Conservation (phyloP, 2,797 vertebrate species). For the Sorex maritimensis region DNA sequence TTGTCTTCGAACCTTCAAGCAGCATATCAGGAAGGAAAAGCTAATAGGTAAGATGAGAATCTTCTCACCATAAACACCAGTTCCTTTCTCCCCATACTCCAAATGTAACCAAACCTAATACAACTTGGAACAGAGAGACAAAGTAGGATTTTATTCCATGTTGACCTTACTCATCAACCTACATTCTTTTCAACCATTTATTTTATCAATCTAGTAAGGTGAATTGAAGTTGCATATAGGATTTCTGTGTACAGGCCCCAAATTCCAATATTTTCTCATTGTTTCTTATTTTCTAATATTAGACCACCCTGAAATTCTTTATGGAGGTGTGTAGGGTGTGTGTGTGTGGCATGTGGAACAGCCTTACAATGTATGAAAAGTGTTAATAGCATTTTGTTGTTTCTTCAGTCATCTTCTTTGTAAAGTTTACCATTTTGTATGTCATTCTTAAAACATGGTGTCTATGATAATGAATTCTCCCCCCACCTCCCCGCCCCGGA, state of each 20-base stretch:
- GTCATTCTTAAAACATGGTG: conserved; percentile 46
- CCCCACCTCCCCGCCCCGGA: background rate
- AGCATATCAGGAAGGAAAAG: background rate
- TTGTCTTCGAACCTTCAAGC: background rate
- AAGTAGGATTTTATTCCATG: background rate
- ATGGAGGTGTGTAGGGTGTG: too few species aligned
- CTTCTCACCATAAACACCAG: background rate
- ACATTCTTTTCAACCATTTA: background rate
- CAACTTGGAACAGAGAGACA: background rate
- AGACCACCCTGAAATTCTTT: background rate
- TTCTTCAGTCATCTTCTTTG: background rate
- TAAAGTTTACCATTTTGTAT: background rate
- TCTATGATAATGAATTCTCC: conserved; percentile 9
- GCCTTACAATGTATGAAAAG: background rate
- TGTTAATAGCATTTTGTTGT: background rate
- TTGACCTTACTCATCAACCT: background rate
- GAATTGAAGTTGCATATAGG: background rate
- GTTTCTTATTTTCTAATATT: background rate
- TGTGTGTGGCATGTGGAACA: too few species aligned
- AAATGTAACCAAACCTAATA: background rate
- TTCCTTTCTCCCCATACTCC: background rate
- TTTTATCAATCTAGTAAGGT: conserved; percentile 24
- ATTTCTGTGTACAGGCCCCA: background rate
- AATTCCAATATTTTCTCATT: background rate
- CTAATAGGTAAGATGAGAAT: background rate